phyloP scores from a whole-genome alignment of 2,888 invertebrate species.

The Pristionchus maxplancki region DNA sequence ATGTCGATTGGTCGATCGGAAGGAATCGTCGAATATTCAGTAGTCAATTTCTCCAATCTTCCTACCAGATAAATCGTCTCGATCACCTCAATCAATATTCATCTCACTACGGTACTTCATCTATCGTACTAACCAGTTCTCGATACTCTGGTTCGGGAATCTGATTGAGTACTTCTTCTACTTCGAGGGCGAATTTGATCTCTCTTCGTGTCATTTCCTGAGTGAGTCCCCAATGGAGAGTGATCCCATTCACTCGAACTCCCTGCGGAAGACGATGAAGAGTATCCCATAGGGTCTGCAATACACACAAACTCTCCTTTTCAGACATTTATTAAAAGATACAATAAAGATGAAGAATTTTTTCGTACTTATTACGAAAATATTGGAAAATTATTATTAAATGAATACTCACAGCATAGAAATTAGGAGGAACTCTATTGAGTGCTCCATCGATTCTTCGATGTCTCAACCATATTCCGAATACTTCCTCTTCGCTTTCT shows the following conservation, averaged over 20 bases:
- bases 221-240: constrained; percentile 92
- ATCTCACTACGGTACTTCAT: neutral
- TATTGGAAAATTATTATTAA: neutral
- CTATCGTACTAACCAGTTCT: constrained; percentile 62
- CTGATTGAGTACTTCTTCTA: constrained; percentile 95
- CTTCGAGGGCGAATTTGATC: constrained; percentile 96
- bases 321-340: neutral
- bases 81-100: constrained; percentile 82
- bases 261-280: constrained; percentile 87
- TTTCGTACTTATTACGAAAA: too few relatives aligned
- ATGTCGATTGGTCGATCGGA: constrained; percentile 81
- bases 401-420: constrained; percentile 85
- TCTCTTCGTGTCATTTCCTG: constrained; percentile 95
- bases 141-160: constrained; percentile 99
- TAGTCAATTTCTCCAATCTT: constrained; percentile 82
- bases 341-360: too few relatives aligned
- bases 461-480: constrained; percentile 95
- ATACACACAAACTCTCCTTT: neutral
- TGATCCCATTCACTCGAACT: constrained; percentile 91
- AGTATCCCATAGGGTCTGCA: constrained; percentile 75
- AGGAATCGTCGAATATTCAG: constrained; percentile 64
- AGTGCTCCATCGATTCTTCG: constrained; percentile 95
- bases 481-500: constrained; percentile 65
- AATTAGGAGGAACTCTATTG: constrained; percentile 95
- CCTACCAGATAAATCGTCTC: constrained; percentile 96